phyloP scores from a whole-genome alignment of 2,797 vertebrate species.

The Falco concolor region DNA sequence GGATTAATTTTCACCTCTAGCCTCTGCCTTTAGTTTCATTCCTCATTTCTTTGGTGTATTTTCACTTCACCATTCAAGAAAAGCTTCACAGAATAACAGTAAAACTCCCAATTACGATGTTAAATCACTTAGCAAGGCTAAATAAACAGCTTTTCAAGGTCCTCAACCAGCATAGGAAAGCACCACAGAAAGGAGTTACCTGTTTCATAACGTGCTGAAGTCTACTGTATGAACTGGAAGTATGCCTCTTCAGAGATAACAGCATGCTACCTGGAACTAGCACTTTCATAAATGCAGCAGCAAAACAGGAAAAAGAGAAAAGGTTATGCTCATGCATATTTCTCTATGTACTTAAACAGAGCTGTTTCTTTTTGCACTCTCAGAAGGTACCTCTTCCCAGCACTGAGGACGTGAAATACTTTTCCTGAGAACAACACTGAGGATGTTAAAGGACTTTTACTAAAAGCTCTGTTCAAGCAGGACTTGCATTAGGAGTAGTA shows the following conservation, averaged over 20 bases:
- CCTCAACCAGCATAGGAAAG: background rate
- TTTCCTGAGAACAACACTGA: background rate
- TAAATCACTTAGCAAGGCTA: background rate
- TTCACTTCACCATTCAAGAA: background rate
- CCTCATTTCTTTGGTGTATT: background rate
- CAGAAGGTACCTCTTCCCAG: background rate
- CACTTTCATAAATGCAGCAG: background rate
- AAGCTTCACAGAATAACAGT: background rate
- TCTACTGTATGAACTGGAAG: background rate
- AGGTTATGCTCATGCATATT: background rate
- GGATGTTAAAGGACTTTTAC: background rate
- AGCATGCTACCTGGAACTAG: background rate
- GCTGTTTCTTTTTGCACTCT: background rate
- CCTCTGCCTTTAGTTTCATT: background rate
- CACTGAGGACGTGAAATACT: background rate
- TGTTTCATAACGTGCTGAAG: background rate
- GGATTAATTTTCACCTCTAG: background rate
- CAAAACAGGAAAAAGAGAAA: background rate
- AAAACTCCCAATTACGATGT: background rate
- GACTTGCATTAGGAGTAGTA: background rate
- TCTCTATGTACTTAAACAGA: background rate
- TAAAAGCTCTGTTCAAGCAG: background rate
- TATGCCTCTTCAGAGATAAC: background rate
- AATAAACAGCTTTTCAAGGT: background rate
- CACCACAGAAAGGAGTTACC: background rate